phyloP scores from a whole-genome alignment of 2,797 vertebrate species.

The Rallus crepitans region DNA sequence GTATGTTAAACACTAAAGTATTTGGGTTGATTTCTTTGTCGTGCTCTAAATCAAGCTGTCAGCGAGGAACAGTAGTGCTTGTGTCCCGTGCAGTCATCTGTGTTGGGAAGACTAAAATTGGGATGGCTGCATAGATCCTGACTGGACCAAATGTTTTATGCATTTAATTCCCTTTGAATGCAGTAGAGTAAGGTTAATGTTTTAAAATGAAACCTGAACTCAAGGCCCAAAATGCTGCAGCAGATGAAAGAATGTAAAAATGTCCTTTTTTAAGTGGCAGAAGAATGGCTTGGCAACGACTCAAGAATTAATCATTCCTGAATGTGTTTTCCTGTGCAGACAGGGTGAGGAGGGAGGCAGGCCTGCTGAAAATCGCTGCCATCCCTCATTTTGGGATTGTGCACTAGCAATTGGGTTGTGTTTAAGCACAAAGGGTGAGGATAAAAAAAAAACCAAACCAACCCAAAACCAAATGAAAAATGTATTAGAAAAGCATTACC shows the following conservation, averaged over 20 bases:
- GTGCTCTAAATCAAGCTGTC: not conserved
- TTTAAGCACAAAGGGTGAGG: not conserved
- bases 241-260: conserved; percentile 6
- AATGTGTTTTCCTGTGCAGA: not conserved
- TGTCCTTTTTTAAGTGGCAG: not conserved
- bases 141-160: not conserved
- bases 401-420: not conserved
- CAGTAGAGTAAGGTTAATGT: not conserved
- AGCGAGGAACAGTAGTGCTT: not conserved
- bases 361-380: not conserved
- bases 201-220: not conserved
- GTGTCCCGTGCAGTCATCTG: not conserved
- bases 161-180: not conserved
- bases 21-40: not conserved
- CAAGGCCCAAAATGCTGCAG: not conserved
- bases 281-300: not conserved
- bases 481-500: not conserved
- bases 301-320: not conserved
- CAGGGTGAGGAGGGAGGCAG: not conserved
- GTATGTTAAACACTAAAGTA: no score
- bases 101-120: not conserved
- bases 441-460: not conserved
- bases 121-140: not conserved
- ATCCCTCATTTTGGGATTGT: not conserved
- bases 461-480: not conserved